phyloP scores from a whole-genome alignment of 2,888 invertebrate genomes.

The Melanophora roralis region DNA sequence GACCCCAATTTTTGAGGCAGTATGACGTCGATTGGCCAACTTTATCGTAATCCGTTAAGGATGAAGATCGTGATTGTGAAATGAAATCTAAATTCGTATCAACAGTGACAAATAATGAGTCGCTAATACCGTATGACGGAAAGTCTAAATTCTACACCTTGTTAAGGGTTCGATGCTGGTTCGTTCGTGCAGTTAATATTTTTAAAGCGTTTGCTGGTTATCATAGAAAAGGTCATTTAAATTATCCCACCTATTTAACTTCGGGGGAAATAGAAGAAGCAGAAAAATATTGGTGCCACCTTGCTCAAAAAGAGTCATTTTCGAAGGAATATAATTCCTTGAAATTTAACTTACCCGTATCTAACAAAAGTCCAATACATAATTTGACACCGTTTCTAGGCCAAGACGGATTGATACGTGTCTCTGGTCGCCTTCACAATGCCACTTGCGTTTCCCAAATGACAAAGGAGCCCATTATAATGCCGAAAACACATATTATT shows the following conservation, averaged over 20 bases:
- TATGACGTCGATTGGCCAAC: background rate
- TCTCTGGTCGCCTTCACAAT: slow-evolving; percentile 17
- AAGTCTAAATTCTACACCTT: slow-evolving; percentile 16
- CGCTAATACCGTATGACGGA: background rate
- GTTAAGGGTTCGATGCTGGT: background rate
- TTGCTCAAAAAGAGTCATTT: background rate
- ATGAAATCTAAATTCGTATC: slow-evolving; percentile 11
- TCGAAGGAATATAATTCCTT: background rate
- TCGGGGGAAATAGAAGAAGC: background rate
- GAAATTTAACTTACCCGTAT: background rate
- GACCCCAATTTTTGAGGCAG: slow-evolving; percentile 6
- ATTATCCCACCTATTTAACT: background rate
- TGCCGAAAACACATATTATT: background rate
- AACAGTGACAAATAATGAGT: background rate
- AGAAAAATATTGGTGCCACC: background rate
- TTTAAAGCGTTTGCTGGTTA: background rate
- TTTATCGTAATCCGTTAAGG: slow-evolving; percentile 12
- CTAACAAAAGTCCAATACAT: background rate
- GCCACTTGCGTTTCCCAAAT: background rate
- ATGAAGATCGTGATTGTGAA: background rate
- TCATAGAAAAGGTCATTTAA: background rate
- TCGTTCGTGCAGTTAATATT: background rate
- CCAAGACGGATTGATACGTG: slow-evolving; percentile 6
- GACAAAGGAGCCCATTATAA: slow-evolving; percentile 11
- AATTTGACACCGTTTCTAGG: background rate